These are phyloP conservation scores for Chromis chromis DNA, from an alignment of 2,797 vertebrate genomes.

Conservation along the genomic window DNA sequence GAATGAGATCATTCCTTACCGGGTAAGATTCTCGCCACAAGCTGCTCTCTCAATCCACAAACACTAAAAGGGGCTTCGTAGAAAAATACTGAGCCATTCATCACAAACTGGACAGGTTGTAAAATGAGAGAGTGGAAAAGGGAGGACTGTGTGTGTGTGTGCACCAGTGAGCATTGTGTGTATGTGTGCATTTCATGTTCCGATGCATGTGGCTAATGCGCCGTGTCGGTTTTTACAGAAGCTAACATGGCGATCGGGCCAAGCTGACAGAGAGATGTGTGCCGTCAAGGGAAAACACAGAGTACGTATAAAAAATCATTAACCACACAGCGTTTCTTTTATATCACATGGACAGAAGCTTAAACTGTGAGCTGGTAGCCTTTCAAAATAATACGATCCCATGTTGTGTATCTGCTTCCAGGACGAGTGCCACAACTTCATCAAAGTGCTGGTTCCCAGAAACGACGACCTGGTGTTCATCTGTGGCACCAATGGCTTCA, in stretches of 20 bases:
- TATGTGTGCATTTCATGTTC: conserved; percentile 6
- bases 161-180: background rate
- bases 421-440: conserved; percentile 99
- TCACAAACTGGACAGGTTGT: conserved; percentile 70
- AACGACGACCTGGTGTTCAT: conserved; percentile 98
- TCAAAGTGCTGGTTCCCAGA: conserved; percentile 98
- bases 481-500: conserved; percentile 98
- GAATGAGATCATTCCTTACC: conserved; percentile 95
- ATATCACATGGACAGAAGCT: background rate
- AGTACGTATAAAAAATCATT: conserved; percentile 81
- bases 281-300: conserved; percentile 99
- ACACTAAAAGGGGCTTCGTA: conserved; percentile 55
- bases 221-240: conserved; percentile 84
- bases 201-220: conserved; percentile 47
- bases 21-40: conserved; percentile 86
- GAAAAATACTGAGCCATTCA: conserved; percentile 68
- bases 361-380: conserved; percentile 7
- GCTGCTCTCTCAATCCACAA: conserved; percentile 57
- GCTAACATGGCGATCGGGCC: conserved; percentile 96
- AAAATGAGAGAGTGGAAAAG: conserved; percentile 70
- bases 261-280: conserved; percentile 94
- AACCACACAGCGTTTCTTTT: background rate
- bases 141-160: conserved; percentile 26
- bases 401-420: conserved; percentile 67
- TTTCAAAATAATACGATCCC: conserved; percentile 10